phyloP scores from a whole-genome alignment of 2,888 invertebrate genomes.

The Oligia fasciuncula region DNA sequence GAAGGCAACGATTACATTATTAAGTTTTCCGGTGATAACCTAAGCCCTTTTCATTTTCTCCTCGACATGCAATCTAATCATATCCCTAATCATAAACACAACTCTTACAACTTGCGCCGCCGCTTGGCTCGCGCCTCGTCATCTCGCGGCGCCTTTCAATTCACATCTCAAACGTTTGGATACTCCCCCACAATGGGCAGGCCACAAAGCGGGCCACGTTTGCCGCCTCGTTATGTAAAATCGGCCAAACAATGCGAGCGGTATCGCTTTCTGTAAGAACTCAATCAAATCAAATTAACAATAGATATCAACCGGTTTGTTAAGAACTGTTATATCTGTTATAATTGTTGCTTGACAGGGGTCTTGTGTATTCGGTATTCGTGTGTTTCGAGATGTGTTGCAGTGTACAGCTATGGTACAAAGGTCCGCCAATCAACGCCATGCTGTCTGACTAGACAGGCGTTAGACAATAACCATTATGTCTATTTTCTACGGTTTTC shows the following conservation, averaged over 20 bases:
- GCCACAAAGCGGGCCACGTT: constrained; percentile 83
- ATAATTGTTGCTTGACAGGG: constrained; percentile 63
- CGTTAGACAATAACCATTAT: constrained; percentile 53
- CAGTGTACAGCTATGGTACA: constrained; percentile 62
- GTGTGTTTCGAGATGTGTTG: constrained; percentile 53
- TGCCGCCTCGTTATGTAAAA: constrained; percentile 89
- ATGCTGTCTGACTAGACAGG: constrained; percentile 60
- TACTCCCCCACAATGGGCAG: constrained; percentile 84
- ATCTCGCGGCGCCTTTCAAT: constrained; percentile 89
- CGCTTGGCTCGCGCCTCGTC: constrained; percentile 82
- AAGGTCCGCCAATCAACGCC: constrained; percentile 69
- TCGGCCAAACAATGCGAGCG: constrained; percentile 85
- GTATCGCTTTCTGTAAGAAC: constrained; percentile 88
- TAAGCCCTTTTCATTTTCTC: background rate
- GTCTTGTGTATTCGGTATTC: constrained; percentile 61
- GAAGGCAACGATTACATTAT: background rate
- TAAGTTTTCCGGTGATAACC: background rate
- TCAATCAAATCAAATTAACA: constrained; percentile 88
- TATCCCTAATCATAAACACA: background rate
- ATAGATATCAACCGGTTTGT: constrained; percentile 76
- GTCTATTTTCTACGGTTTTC: constrained; percentile 45
- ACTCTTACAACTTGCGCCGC: constrained; percentile 64
- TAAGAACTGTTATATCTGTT: constrained; percentile 59
- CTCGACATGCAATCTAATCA: background rate
- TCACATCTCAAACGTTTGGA: constrained; percentile 85